These are phyloP conservation scores for Psittacus erithacus DNA, from an alignment of 2,113 vertebrate genomes.

Conservation along the genomic window DNA sequence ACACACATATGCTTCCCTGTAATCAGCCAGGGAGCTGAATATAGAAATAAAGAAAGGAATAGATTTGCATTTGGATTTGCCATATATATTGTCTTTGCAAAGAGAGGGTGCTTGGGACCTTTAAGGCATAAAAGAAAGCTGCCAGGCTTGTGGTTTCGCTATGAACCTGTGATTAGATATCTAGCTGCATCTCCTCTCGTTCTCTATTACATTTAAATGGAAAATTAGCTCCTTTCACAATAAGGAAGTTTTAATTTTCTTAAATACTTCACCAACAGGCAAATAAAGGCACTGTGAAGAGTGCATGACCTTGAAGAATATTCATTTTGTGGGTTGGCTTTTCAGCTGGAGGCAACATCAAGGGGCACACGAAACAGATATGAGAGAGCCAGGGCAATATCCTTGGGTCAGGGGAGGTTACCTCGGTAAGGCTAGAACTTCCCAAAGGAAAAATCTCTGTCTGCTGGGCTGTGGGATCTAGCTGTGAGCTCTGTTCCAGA, in stretches of 20 bases:
- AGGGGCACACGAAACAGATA: neutral
- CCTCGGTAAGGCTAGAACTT: neutral
- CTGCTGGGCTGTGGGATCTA: neutral
- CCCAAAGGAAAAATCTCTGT: neutral
- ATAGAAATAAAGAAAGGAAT: conserved; percentile 65
- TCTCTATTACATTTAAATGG: neutral
- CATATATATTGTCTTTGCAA: conserved; percentile 41
- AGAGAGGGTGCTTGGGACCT: conserved; percentile 45
- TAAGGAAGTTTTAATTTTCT: conserved; percentile 21
- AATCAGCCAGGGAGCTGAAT: conserved; percentile 59
- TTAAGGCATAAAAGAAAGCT: conserved; percentile 40
- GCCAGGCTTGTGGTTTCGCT: neutral
- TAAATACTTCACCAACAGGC: neutral
- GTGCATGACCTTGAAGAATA: neutral
- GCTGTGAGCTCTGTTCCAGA: neutral
- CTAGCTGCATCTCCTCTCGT: neutral
- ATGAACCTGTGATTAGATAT: conserved; percentile 23
- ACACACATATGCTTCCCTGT: conserved; percentile 27
- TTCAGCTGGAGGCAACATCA: neutral
- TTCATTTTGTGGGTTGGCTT: neutral
- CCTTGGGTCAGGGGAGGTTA: neutral
- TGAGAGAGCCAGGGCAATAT: neutral
- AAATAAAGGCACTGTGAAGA: neutral
- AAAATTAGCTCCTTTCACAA: neutral
- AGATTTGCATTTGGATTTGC: conserved; percentile 68